Percentiles rank a stretch among this genome's conserved stretches.
Conservation (phyloP, 2,113 vertebrate genomes). For the Apus apus region DNA sequence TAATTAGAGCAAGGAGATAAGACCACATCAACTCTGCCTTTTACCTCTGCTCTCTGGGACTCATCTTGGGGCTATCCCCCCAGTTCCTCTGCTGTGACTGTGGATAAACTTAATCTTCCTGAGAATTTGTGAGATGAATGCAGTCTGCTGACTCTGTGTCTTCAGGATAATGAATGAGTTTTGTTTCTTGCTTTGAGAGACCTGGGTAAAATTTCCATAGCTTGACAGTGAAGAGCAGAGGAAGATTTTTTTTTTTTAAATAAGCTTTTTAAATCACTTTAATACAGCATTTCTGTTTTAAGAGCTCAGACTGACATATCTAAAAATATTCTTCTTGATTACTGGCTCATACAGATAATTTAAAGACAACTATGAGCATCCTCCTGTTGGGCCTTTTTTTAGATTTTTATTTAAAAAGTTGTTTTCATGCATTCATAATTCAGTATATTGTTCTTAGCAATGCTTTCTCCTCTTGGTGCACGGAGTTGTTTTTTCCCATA, state of each 20-base stretch:
- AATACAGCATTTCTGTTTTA: not conserved
- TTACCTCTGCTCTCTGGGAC: not conserved
- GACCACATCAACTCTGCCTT: not conserved
- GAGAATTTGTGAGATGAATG: not conserved
- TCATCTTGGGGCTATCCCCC: not conserved
- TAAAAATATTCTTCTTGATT: slow-evolving; percentile 40
- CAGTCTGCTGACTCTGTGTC: not conserved
- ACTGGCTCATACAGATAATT: not conserved
- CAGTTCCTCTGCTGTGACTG: not conserved
- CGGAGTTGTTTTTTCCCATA: not conserved
- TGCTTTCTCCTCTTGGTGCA: not conserved
- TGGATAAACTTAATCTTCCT: not conserved
- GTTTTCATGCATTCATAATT: not conserved
- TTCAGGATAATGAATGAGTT: not conserved
- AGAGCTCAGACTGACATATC: not conserved
- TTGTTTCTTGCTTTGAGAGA: not conserved
- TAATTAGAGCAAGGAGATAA: not conserved
- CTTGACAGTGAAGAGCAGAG: not conserved
- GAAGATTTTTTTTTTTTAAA: not conserved
- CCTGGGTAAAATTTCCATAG: not conserved
- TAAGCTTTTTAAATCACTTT: slow-evolving; percentile 13
- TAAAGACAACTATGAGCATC: not conserved
- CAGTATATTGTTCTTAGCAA: not conserved
- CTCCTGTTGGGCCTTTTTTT: not conserved
- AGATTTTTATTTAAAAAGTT: not conserved